Percentiles rank a stretch among this genome's conserved stretches.
phyloP scores from a whole-genome alignment of 1,140 invertebrate genomes.

The Zaprionus ornatus region DNA sequence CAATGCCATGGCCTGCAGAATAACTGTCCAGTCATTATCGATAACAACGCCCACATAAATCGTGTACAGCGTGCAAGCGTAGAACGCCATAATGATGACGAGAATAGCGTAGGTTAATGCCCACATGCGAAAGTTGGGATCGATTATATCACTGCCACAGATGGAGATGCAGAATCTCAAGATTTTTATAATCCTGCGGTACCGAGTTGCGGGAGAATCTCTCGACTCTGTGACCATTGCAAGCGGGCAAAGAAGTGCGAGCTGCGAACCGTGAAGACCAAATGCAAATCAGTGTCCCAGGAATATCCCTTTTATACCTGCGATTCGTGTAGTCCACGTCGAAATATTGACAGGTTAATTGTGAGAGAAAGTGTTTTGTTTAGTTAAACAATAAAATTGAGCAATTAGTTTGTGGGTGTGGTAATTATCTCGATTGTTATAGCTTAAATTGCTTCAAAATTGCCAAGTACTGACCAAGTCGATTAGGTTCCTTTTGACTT shows the following conservation, averaged over 20 bases:
- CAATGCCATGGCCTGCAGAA: slow-evolving; percentile 53
- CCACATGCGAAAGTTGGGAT: slow-evolving; percentile 57
- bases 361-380: not conserved
- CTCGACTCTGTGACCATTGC: slow-evolving; percentile 4
- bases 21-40: slow-evolving; percentile 50
- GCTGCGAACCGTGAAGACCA: not conserved
- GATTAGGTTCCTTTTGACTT: no score
- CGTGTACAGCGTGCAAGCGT: slow-evolving; percentile 51
- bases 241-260: not conserved
- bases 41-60: slow-evolving; percentile 52
- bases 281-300: not conserved
- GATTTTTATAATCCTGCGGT: slow-evolving; percentile 31
- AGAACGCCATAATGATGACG: slow-evolving; percentile 33
- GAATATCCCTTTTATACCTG: not conserved
- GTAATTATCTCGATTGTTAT: not conserved
- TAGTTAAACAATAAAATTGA: not conserved
- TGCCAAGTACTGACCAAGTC: no score
- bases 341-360: slow-evolving; percentile 1
- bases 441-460: not conserved
- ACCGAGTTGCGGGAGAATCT: slow-evolving; percentile 27
- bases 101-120: slow-evolving; percentile 51
- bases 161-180: slow-evolving; percentile 55
- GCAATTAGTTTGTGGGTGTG: not conserved
- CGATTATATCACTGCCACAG: slow-evolving; percentile 54
- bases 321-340: not conserved